Base-by-base conservation (phyloP, 2,888 invertebrate genomes). In the Hedya salicella region DNA sequence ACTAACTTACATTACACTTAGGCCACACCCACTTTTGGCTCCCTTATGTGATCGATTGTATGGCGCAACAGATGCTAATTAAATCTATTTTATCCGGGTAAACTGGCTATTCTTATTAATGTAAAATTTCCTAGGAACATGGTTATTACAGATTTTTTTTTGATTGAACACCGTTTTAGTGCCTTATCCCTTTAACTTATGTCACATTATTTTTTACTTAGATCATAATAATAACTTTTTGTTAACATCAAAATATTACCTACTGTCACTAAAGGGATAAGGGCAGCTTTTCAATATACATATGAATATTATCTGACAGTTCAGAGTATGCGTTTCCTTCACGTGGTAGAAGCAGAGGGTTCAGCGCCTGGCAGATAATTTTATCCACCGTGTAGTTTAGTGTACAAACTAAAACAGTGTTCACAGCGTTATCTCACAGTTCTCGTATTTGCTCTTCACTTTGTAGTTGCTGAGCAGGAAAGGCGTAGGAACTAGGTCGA, bases 401-500 rank as follows among this genome's bases (percentile, higher is more conserved):
- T 25, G 25, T 25, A 25, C 25, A 25, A 36, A 36, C 36, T 36
- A 36, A 36, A 9, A 32, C 14, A 16, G 25, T 49, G 21, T 21
- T 79, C 80, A 88, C 16, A 88, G 73, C 39, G 90, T 91, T 67
- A 91, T 78, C 71, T 92, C 91, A 69, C 88, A 83, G 69, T 75
- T 85, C 42, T 77, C 75, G 69, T 84, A 78, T 63, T 85, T 81
- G 17, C 17, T 59, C 21, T 70, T 73, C 46, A 82, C 82, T 54
- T 80, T 87, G 76, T 92, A 92, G 80, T 92, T 91, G 82, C 93
- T 92, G 65, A 93, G 86, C 74, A 92, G 79, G 79, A 92, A 92
- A 69, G 93, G 92, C 68, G 93, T 92, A 79, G 92, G 92, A 79
- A 92, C 92, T 75, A 91, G 76, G 67, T 91, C 89, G 73, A 86